Conservation (phyloP, 2,113 vertebrate species). For the Daphoenositta chrysoptera region DNA sequence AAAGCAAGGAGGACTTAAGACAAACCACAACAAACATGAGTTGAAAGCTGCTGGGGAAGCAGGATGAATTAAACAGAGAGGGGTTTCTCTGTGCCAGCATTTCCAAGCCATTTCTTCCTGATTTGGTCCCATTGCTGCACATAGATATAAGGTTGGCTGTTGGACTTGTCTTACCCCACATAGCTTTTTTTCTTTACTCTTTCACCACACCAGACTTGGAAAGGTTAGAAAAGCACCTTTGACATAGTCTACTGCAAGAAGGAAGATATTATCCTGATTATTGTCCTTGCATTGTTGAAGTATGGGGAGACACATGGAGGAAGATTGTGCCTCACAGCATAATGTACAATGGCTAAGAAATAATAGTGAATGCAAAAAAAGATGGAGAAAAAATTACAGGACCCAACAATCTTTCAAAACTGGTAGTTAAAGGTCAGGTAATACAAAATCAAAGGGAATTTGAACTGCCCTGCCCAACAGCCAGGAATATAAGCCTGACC, state of each 20-base stretch:
- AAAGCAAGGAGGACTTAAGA: not conserved
- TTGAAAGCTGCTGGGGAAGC: not conserved
- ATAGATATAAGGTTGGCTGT: not conserved
- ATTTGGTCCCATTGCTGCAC: not conserved
- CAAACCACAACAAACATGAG: not conserved
- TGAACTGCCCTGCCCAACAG: conserved; percentile 23
- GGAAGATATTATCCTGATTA: not conserved
- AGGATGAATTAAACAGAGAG: not conserved
- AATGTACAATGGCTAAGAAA: not conserved
- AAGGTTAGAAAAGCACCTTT: not conserved
- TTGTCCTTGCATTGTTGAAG: not conserved
- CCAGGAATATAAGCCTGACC: conserved; percentile 61
- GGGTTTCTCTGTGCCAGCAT: not conserved
- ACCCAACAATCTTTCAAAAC: conserved; percentile 31
- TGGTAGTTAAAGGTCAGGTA: conserved; percentile 52
- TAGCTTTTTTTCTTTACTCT: not conserved
- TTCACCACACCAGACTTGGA: not conserved
- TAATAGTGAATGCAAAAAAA: not conserved
- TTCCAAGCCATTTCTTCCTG: not conserved
- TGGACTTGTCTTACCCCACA: not conserved
- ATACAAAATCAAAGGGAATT: conserved; percentile 64
- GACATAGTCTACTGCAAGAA: not conserved
- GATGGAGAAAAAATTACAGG: not conserved
- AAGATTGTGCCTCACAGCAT: not conserved
- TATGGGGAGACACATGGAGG: not conserved